phyloP scores from a whole-genome alignment of 1,140 invertebrate genomes.

The Chrysopa pallens region DNA sequence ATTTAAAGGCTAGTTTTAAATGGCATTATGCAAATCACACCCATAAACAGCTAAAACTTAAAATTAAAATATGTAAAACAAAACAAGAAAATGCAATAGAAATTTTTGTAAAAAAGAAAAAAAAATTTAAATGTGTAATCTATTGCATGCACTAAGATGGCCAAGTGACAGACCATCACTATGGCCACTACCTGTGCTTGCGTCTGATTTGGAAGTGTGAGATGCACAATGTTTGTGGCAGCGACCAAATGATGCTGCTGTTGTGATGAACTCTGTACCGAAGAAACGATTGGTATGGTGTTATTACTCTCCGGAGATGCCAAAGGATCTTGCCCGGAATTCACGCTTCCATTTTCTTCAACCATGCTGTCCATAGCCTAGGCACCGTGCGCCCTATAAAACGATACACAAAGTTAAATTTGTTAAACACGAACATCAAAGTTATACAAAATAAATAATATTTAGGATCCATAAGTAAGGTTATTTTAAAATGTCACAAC shows the following conservation, averaged over 20 bases:
- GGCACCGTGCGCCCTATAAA: conserved; percentile 25
- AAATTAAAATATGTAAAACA: too few species aligned
- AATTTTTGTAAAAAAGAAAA: conserved; percentile 2
- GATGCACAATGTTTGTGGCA: conserved; percentile 66
- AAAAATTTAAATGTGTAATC: conserved; percentile 6
- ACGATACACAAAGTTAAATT: too few species aligned
- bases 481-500: too few species aligned
- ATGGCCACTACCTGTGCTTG: conserved; percentile 40
- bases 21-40: not conserved
- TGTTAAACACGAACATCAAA: too few species aligned
- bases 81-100: not conserved
- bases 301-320: conserved; percentile 29
- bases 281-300: conserved; percentile 28
- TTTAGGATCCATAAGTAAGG: too few species aligned
- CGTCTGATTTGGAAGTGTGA: conserved; percentile 50
- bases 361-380: conserved; percentile 71
- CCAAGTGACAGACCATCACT: not conserved
- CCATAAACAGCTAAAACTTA: too few species aligned
- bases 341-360: conserved; percentile 58
- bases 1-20: not conserved
- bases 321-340: conserved; percentile 38
- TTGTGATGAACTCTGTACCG: conserved; percentile 35
- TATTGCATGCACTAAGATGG: conserved; percentile 23
- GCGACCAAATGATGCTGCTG: conserved; percentile 37
- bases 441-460: too few species aligned